phyloP scores from a whole-genome alignment of 2,888 invertebrate genomes.

The Melanotus villosus region DNA sequence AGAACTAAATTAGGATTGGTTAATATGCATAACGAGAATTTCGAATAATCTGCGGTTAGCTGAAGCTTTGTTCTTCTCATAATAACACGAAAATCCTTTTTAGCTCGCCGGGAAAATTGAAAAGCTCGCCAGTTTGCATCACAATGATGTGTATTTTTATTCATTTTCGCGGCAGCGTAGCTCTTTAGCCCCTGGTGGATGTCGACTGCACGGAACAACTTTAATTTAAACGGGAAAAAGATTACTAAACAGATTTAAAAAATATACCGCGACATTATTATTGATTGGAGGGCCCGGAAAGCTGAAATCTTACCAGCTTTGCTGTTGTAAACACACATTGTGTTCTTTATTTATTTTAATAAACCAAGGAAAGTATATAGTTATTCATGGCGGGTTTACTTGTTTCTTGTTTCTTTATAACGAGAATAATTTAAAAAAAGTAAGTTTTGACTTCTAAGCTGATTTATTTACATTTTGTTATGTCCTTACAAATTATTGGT shows the following conservation, averaged over 20 bases:
- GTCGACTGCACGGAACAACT: constrained; percentile 14
- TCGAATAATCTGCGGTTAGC: constrained; percentile 25
- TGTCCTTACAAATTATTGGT: no score
- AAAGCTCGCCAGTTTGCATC: constrained; percentile 54
- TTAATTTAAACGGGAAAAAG: constrained; percentile 19
- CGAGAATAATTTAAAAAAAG: no score
- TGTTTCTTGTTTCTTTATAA: no score
- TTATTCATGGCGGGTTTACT: no score
- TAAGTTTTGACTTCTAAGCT: no score
- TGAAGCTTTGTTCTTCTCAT: constrained; percentile 31
- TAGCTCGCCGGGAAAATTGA: constrained; percentile 54
- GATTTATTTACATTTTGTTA: no score
- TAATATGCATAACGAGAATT: constrained; percentile 24
- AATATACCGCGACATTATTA: background rate
- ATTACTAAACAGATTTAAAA: constrained; percentile 16
- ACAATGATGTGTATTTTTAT: constrained; percentile 52
- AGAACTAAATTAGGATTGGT: constrained; percentile 4
- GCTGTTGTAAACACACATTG: background rate
- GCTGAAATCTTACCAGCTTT: background rate
- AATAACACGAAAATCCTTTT: constrained; percentile 56
- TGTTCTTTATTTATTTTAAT: no score
- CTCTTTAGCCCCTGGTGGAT: constrained; percentile 14
- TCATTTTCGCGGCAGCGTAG: constrained; percentile 38
- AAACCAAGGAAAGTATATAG: no score
- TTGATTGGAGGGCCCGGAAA: background rate